Base-by-base conservation (phyloP, 2,113 vertebrate genomes). In the Ovis canadensis region DNA sequence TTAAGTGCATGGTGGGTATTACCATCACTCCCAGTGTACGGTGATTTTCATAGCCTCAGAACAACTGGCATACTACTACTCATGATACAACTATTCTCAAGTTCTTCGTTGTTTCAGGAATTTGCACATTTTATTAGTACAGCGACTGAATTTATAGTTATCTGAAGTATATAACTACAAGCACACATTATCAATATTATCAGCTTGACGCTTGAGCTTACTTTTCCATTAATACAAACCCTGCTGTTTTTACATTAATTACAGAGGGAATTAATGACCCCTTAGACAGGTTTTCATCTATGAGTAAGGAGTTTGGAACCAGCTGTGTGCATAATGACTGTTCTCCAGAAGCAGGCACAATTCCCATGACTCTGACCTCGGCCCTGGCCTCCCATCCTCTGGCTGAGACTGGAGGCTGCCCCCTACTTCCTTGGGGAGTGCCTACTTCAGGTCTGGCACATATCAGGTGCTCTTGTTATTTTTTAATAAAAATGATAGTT, bases 201-300 rank as follows among this genome's bases (percentile, higher is more conserved):
- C 97, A 95, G 93, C 88, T 97, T 97, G 97, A 96, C 0, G 80
- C 96, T 98, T 93, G 78, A 96, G 87, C 95, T 93, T 97, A 96
- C 77, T 98, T 98, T 97, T 97, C 91, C 93, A 97, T 97, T 97
- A 98, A 96, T 94, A 95, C 36, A 97, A 97, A 95, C 97, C 85
- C 92, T 98, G 71, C 84, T 95, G 88, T 96, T 97, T 97, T 97
- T 95, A 88, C 67, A 97, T 97, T 98, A 98, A 98, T 98, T 98
- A 98, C 60, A 98, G 91, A 95, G 93, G 91, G 94, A 91, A 97
- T 96, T 98, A 98, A 98, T 98, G 88, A 98, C 96, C 54, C 78
- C 94, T 97, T 98, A 98, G 96, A 98, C 67, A 92, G 92, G 54
- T 97, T 98, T 98, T 98, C 91, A 97, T 94, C 97, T 97, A 85